Conservation (phyloP, 1,140 invertebrate genomes). For the Macrostomum lignano region DNA sequence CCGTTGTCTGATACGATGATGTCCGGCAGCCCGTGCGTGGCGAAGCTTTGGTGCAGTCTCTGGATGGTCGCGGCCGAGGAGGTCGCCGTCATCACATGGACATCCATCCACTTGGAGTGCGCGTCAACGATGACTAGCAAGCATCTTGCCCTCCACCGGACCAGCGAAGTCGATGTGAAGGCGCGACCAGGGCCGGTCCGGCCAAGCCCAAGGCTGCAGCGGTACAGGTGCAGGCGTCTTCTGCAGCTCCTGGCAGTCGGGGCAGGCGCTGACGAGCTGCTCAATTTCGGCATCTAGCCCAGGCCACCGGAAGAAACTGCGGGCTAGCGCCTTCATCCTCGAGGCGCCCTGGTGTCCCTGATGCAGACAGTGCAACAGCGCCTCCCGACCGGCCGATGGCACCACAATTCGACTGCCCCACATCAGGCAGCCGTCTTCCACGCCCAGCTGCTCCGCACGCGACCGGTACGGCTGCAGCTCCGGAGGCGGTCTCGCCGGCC, state of each 20-base stretch:
- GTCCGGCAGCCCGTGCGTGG: constrained; percentile 9
- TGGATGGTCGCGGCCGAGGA: constrained; percentile 8
- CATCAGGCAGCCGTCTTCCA: constrained; percentile 6
- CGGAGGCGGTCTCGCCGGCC: too few relatives aligned
- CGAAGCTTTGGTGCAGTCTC: constrained; percentile 10
- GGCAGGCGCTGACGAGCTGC: constrained; percentile 5
- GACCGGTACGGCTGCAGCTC: too few relatives aligned
- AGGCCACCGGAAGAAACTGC: constrained; percentile 27
- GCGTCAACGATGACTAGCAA: constrained; percentile 27
- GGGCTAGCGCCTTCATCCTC: constrained; percentile 22
- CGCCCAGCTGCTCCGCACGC: too few relatives aligned
- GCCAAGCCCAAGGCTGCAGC: constrained; percentile 14
- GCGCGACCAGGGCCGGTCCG: constrained; percentile 19
- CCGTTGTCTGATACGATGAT: constrained; percentile 10
- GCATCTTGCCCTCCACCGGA: constrained; percentile 13
- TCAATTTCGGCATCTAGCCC: constrained; percentile 25
- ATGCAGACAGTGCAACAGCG: constrained; percentile 20
- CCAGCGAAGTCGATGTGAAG: constrained; percentile 29
- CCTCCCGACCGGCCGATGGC: constrained; percentile 11
- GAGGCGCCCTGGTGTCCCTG: constrained; percentile 22
- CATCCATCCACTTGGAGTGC: constrained; percentile 30
- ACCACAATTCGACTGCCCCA: constrained; percentile 8
- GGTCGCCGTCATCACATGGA: constrained; percentile 8
- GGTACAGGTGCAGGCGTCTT: constrained; percentile 10
- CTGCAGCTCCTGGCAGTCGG: constrained; percentile 6